Percentiles rank a stretch among this genome's conserved stretches.
phyloP scores from a whole-genome alignment of 2,797 vertebrate species.

The Strix occidentalis region DNA sequence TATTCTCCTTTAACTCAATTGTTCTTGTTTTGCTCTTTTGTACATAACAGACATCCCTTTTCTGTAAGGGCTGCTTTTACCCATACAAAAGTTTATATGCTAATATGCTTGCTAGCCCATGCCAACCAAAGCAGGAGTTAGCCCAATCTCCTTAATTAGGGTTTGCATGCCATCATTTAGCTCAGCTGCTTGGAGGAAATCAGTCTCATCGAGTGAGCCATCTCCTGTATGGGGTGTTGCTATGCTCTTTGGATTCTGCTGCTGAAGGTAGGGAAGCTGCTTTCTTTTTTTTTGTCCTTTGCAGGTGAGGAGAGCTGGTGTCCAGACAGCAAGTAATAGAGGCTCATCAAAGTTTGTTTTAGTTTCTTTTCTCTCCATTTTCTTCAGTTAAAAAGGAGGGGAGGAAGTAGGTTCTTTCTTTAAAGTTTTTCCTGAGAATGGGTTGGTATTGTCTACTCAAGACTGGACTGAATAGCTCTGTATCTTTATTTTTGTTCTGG shows the following conservation, averaged over 20 bases:
- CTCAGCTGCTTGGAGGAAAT: neutral
- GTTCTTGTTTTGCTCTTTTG: neutral
- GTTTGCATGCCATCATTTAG: neutral
- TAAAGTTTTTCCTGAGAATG: neutral
- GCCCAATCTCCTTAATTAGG: neutral
- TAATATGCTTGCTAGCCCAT: neutral
- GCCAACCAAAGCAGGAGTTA: neutral
- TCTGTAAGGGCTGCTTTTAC: neutral
- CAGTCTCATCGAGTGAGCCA: neutral
- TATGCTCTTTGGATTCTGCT: neutral
- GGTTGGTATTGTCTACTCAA: neutral
- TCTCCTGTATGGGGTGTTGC: neutral
- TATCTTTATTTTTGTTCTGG: neutral
- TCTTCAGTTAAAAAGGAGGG: neutral
- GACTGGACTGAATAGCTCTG: neutral
- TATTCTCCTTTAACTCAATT: neutral
- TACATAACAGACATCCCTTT: neutral
- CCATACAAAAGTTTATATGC: neutral
- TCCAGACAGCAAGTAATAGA: neutral
- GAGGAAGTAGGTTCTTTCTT: neutral
- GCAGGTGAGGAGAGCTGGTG: neutral
- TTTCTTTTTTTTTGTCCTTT: neutral
- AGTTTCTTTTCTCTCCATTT: neutral
- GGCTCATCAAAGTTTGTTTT: neutral
- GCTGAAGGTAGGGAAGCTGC: neutral